These are phyloP conservation scores for Trichomycterus rosablanca DNA, from an alignment of 2,113 vertebrate genomes.

Conservation along the genomic window DNA sequence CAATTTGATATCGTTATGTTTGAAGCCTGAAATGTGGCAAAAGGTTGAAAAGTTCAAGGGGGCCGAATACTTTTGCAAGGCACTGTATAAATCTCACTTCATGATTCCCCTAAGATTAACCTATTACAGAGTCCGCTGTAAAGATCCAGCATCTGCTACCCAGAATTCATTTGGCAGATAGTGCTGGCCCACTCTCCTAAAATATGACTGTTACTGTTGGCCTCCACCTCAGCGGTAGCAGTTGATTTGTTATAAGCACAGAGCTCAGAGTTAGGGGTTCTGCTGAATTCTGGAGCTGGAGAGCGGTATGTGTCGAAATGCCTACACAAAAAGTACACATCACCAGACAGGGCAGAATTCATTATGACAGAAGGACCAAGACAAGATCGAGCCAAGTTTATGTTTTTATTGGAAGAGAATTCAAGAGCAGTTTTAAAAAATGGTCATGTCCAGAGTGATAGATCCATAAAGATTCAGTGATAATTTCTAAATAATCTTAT, in stretches of 20 bases:
- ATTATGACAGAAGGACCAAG: conserved; percentile 1
- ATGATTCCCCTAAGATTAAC: too few relatives aligned
- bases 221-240: conserved; percentile 29
- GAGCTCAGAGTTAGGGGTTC: conserved; percentile 36
- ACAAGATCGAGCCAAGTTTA: too few relatives aligned
- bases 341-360: conserved; percentile 7
- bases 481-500: too few relatives aligned
- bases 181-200: conserved; percentile 33
- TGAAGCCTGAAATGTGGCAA: too few relatives aligned
- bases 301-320: conserved; percentile 17
- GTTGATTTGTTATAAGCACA: conserved; percentile 39
- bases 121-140: conserved; percentile 24
- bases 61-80: too few relatives aligned
- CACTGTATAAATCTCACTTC: too few relatives aligned
- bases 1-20: too few relatives aligned
- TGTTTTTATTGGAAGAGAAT: too few relatives aligned
- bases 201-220: conserved; percentile 40
- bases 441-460: too few relatives aligned
- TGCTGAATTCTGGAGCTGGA: conserved; percentile 35
- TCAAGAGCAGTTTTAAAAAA: too few relatives aligned
- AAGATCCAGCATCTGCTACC: conserved; percentile 18
- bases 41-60: too few relatives aligned
- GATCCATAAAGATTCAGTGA: too few relatives aligned
- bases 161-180: conserved; percentile 25
- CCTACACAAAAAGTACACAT: conserved; percentile 28